A percentile compares a stretch with the other conserved stretches of the same genome.
Conservation (phyloP, 2,113 vertebrate genomes). For the Poecile atricapillus region DNA sequence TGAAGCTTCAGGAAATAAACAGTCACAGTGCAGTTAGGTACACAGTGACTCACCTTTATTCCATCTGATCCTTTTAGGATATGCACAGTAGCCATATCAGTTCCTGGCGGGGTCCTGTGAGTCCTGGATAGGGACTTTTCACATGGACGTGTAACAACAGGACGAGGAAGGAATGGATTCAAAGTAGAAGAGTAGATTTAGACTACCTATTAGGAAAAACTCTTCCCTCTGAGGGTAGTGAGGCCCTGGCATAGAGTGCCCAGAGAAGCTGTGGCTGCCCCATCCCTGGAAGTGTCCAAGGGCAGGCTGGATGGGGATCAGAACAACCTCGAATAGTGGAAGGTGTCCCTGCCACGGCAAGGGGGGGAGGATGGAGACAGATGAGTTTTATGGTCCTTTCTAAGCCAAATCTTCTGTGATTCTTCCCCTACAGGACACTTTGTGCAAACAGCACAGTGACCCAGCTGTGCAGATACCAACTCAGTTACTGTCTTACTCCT, state of each 20-base stretch:
- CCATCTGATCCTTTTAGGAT: not conserved
- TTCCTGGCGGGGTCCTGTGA: not conserved
- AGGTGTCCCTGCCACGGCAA: not conserved
- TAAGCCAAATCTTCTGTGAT: not conserved
- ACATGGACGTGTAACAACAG: not conserved
- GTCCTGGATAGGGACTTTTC: not conserved
- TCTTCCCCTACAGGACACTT: not conserved
- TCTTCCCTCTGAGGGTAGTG: not conserved
- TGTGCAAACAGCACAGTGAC: not conserved
- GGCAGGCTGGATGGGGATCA: not conserved
- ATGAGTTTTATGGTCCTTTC: not conserved
- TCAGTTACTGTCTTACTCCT: not conserved
- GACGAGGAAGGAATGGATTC: not conserved
- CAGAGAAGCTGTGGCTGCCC: not conserved
- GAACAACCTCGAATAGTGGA: not conserved
- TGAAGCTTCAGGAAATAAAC: slow-evolving; percentile 66
- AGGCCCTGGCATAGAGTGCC: not conserved
- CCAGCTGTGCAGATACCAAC: not conserved
- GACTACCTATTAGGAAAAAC: not conserved
- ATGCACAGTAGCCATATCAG: not conserved
- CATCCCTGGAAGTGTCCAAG: not conserved
- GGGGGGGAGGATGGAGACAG: rapidly evolving
- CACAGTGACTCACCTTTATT: not conserved
- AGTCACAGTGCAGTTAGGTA: not conserved
- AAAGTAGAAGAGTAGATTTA: not conserved